Percentiles rank a stretch among this genome's conserved stretches.
These are phyloP conservation scores for Drosophila ironensis DNA, from an alignment of 1,140 invertebrate species.

Conservation along the genomic window DNA sequence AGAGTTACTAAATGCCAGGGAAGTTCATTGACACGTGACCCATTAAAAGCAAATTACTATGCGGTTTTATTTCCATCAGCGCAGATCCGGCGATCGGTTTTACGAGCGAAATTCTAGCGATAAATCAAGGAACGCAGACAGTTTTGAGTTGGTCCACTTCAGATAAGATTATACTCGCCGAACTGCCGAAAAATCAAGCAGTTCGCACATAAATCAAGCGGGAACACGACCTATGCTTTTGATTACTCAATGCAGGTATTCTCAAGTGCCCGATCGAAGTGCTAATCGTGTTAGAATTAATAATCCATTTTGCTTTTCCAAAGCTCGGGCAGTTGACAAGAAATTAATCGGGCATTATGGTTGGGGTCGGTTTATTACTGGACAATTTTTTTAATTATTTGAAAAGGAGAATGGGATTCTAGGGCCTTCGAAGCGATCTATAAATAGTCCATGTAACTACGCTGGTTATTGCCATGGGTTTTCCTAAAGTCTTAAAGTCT, in stretches of 20 bases:
- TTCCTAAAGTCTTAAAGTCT: neutral
- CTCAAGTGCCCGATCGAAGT: neutral
- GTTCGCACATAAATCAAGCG: slow-evolving; percentile 30
- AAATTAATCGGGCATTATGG: slow-evolving; percentile 2
- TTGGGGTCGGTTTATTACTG: neutral
- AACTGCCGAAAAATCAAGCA: slow-evolving; percentile 13
- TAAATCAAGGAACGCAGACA: slow-evolving; percentile 12
- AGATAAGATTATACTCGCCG: slow-evolving; percentile 28
- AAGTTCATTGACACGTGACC: slow-evolving; percentile 14
- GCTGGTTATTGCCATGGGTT: too few species aligned
- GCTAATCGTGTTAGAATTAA: neutral
- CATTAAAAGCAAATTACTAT: neutral
- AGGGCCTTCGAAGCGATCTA: too few species aligned
- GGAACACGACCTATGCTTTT: slow-evolving; percentile 24
- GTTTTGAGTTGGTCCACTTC: slow-evolving; percentile 9
- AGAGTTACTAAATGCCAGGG: too few species aligned
- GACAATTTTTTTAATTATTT: neutral
- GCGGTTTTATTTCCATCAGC: neutral
- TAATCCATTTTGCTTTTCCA: neutral
- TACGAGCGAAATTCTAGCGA: neutral
- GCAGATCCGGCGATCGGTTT: neutral
- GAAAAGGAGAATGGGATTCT: too few species aligned
- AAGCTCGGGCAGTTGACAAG: too few species aligned
- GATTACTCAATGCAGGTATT: slow-evolving; percentile 14
- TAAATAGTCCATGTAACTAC: too few species aligned